These are phyloP conservation scores for Clarias platycephalus DNA, from an alignment of 2,797 vertebrate genomes.

Conservation along the genomic window DNA sequence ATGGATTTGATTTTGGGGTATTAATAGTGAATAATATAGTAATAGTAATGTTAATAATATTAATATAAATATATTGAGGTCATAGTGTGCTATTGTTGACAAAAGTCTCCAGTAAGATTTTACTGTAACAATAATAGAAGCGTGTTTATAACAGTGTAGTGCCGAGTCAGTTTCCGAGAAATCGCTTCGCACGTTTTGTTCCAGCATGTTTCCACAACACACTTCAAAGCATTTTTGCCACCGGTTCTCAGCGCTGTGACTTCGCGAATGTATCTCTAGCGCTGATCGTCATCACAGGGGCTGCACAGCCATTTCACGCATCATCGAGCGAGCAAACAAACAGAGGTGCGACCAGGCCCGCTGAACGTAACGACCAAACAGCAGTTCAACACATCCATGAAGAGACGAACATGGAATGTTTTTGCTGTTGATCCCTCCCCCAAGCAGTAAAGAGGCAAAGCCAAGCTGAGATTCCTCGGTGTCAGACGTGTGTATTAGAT, in stretches of 20 bases:
- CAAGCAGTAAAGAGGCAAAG: conserved; percentile 34
- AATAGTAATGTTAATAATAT: background rate
- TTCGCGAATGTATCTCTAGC: conserved; percentile 27
- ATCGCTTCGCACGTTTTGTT: conserved; percentile 37
- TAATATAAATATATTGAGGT: background rate
- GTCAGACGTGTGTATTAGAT: conserved; percentile 52
- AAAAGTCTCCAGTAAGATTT: conserved; percentile 40
- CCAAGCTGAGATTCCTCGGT: conserved; percentile 52
- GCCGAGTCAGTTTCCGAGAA: conserved; percentile 46
- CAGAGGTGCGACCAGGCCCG: conserved; percentile 11
- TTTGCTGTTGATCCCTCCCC: conserved; percentile 30
- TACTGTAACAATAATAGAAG: conserved; percentile 38
- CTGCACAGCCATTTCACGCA: conserved; percentile 18
- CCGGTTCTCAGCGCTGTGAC: conserved; percentile 32
- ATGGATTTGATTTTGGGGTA: background rate
- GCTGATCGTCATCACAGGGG: conserved; percentile 23
- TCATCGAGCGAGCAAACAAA: conserved; percentile 33
- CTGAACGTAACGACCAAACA: conserved; percentile 13
- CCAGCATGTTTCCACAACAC: conserved; percentile 47
- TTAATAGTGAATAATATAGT: background rate
- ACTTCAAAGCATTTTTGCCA: conserved; percentile 48
- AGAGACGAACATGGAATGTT: conserved; percentile 38
- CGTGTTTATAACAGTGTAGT: conserved; percentile 33
- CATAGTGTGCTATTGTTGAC: conserved; percentile 1
- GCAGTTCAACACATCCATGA: conserved; percentile 26